Percentiles rank a stretch among this genome's conserved stretches.
phyloP scores from a whole-genome alignment of 2,113 vertebrate species.

The Chloropsis hardwickii region DNA sequence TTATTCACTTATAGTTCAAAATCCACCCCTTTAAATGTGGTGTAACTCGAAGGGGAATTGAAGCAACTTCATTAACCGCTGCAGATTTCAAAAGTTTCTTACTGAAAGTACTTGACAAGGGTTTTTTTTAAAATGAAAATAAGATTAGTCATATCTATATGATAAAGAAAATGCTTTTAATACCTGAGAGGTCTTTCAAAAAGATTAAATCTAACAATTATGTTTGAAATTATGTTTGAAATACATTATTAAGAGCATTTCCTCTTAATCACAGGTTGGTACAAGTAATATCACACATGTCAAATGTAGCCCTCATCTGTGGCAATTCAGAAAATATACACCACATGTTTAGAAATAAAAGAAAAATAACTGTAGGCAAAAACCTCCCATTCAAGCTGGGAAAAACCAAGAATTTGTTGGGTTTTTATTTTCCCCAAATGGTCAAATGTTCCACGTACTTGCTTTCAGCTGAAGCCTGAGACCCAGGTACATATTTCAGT shows the following conservation, averaged over 20 bases:
- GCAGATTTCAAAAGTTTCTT: neutral
- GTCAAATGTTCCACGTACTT: neutral
- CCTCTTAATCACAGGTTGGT: neutral
- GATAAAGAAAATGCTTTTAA: neutral
- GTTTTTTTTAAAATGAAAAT: neutral
- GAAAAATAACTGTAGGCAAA: neutral
- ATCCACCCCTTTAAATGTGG: neutral
- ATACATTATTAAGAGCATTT: neutral
- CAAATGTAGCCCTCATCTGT: fast-evolving
- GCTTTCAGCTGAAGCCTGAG: neutral
- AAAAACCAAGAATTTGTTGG: neutral
- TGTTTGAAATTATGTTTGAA: neutral
- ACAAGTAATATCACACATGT: neutral
- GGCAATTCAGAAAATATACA: neutral
- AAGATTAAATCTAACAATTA: neutral
- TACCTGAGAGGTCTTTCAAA: neutral
- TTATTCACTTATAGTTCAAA: neutral
- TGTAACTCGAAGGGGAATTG: neutral
- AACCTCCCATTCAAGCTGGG: fast-evolving
- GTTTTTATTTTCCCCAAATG: neutral
- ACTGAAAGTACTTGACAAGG: neutral
- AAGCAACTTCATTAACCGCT: neutral
- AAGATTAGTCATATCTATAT: neutral
- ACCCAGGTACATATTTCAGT: neutral
- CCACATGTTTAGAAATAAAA: neutral